A percentile compares a stretch with the other conserved stretches of the same genome.
phyloP scores from a whole-genome alignment of 1,140 invertebrate genomes.

The Lordiphosa stackelbergi region DNA sequence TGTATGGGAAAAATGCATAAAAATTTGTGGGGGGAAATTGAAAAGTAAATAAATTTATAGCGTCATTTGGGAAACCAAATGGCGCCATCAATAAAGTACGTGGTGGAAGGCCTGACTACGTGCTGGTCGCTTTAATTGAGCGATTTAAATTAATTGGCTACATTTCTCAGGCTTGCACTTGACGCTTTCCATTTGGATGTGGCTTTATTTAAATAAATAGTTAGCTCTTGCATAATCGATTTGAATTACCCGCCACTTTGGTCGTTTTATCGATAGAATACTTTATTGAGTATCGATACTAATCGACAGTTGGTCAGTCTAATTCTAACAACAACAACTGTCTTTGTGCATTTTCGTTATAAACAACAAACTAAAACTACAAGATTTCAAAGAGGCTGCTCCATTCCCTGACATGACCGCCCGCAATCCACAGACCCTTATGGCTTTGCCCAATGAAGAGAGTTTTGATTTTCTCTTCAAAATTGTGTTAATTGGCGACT shows the following conservation, averaged over 20 bases:
- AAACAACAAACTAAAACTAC: slow-evolving; percentile 2
- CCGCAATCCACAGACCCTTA: slow-evolving; percentile 78
- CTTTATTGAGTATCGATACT: no score
- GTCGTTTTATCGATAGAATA: not conserved
- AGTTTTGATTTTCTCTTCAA: slow-evolving; percentile 88
- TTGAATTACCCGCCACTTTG: no score
- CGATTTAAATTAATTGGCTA: slow-evolving; percentile 45
- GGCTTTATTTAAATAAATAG: slow-evolving; percentile 52
- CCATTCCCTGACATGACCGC: slow-evolving; percentile 74
- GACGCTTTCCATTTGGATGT: slow-evolving; percentile 54
- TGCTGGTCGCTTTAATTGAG: slow-evolving; percentile 45
- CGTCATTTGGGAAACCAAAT: slow-evolving; percentile 45
- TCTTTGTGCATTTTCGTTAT: no score
- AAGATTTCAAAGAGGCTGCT: not conserved
- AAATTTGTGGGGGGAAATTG: slow-evolving; percentile 39
- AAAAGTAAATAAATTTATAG: slow-evolving; percentile 41
- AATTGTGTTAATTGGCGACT: slow-evolving; percentile 87
- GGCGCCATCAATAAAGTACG: slow-evolving; percentile 61
- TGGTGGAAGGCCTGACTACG: slow-evolving; percentile 63
- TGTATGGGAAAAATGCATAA: slow-evolving; percentile 16
- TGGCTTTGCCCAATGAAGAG: slow-evolving; percentile 80
- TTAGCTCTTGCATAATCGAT: slow-evolving; percentile 34
- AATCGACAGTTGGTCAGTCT: no score
- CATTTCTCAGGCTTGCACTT: slow-evolving; percentile 34
- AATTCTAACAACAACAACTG: no score